Evolutionary conservation across 2,113 vertebrate genomes (phyloP).

Genomic region (Lepidothrix coronata): DNA sequence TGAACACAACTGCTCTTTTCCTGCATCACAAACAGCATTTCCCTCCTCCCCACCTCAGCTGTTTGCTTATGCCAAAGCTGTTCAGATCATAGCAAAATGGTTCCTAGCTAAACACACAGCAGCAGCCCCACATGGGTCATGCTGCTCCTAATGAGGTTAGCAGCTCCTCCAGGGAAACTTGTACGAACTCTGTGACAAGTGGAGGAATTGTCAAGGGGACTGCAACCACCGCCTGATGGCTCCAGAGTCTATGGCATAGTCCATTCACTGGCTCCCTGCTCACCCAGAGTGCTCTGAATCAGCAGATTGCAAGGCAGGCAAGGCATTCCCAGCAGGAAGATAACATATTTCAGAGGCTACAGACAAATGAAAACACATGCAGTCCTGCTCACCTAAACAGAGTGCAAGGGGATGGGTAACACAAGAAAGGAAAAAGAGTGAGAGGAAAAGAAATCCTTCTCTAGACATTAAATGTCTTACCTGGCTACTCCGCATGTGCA

Average conservation of each 20-base stretch:
- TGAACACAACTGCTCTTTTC: accelerated
- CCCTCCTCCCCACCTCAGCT: neutral
- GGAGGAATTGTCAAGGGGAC: neutral
- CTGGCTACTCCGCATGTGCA: accelerated
- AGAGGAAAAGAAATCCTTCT: neutral
- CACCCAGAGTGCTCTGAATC: neutral
- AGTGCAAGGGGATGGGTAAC: neutral
- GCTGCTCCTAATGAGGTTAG: neutral
- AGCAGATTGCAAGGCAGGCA: neutral
- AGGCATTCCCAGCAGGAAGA: neutral
- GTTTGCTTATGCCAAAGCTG: neutral
- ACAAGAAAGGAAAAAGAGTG: neutral
- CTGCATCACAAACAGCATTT: neutral
- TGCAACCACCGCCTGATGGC: neutral
- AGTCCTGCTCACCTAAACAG: neutral
- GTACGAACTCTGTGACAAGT: neutral
- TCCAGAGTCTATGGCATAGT: neutral
- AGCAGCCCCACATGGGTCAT: neutral
- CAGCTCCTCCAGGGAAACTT: neutral
- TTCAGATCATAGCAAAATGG: neutral
- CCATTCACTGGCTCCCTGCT: neutral
- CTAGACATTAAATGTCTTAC: neutral
- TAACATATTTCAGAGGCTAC: neutral
- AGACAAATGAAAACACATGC: neutral
- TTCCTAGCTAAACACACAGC: accelerated